A percentile compares a stretch with the other conserved stretches of the same genome.
These are phyloP conservation scores for Darevskia mixta DNA, from an alignment of 2,797 vertebrate genomes.

Conservation along the genomic window DNA sequence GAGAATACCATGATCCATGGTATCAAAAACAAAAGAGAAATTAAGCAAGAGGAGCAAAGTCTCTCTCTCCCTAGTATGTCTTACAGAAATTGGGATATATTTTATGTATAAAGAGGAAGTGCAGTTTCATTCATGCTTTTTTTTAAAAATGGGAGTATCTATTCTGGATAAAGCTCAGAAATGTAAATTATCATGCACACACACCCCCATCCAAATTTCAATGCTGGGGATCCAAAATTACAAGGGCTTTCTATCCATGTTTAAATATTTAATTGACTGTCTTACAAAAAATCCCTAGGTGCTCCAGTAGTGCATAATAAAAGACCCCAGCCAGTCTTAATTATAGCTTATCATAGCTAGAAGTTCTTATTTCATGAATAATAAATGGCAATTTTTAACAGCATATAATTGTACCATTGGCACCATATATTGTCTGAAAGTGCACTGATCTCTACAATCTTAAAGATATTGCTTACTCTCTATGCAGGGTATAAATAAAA, in stretches of 20 bases:
- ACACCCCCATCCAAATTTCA: not conserved
- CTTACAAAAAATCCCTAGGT: conserved; percentile 5
- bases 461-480: not conserved
- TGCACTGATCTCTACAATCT: not conserved
- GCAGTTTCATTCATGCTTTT: not conserved
- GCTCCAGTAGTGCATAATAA: not conserved
- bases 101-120: not conserved
- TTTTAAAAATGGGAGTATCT: not conserved
- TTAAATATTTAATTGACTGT: conserved; percentile 35
- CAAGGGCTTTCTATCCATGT: not conserved
- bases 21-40: too few relatives aligned
- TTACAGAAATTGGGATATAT: not conserved
- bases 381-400: conserved; percentile 16
- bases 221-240: not conserved
- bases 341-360: conserved; percentile 16
- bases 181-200: not conserved
- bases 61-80: not conserved
- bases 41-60: too few relatives aligned
- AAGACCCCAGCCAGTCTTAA: conserved; percentile 12
- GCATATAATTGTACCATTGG: not conserved
- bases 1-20: too few relatives aligned
- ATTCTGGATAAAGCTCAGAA: not conserved
- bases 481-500: conserved; percentile 5
- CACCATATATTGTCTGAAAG: conserved; percentile 13
- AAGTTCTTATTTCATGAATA: conserved; percentile 25